Conservation (phyloP, 1,140 invertebrate genomes). For the Aporrectodea caliginosa region DNA sequence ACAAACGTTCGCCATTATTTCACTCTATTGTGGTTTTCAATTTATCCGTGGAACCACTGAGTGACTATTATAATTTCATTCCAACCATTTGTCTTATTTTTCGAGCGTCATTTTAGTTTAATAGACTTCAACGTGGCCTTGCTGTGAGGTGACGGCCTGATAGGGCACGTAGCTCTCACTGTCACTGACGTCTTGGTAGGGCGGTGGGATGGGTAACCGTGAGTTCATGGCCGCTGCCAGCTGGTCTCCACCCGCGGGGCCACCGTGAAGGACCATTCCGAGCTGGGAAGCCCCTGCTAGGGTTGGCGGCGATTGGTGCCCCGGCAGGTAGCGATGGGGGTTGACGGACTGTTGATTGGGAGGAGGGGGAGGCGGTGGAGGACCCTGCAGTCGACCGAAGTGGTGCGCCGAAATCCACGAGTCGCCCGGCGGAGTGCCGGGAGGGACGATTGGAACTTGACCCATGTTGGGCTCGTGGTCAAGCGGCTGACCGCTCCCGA, state of each 20-base stretch:
- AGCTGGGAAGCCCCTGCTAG: constrained; percentile 37
- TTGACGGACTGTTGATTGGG: constrained; percentile 35
- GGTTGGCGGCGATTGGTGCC: constrained; percentile 18
- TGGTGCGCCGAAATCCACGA: constrained; percentile 22
- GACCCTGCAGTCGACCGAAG: constrained; percentile 11
- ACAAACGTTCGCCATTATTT: no score
- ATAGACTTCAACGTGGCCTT: constrained; percentile 53
- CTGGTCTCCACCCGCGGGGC: no score
- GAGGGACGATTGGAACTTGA: constrained; percentile 42
- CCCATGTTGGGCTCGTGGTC: constrained; percentile 45
- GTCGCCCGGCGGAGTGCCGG: constrained; percentile 31
- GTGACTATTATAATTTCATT: no score
- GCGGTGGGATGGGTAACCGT: constrained; percentile 1
- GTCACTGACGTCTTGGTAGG: constrained; percentile 38
- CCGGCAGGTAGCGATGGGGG: constrained; percentile 40
- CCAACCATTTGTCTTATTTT: no score
- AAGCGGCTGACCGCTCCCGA: constrained; percentile 40
- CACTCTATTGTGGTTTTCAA: no score
- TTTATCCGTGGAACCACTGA: no score
- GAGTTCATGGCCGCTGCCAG: no score
- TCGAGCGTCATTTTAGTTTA: no score
- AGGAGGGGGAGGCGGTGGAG: constrained; percentile 44
- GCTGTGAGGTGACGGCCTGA: constrained; percentile 40
- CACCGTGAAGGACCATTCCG: constrained; percentile 37
- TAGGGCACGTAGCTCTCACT: constrained; percentile 46